phyloP scores from a whole-genome alignment of 2,113 vertebrate genomes.

The Terrapene triunguis region DNA sequence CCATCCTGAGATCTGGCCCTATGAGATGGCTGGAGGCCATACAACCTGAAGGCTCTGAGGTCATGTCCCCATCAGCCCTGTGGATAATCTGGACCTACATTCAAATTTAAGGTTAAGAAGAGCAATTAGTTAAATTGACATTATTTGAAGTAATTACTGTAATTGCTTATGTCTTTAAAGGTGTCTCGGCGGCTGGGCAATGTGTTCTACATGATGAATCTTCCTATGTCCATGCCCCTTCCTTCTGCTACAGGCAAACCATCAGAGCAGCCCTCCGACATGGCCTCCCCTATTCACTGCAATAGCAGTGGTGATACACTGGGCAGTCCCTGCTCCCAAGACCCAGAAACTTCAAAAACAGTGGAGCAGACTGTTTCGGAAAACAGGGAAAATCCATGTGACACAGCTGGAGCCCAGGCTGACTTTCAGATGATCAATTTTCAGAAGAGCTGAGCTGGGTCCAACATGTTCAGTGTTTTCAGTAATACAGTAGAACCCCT shows the following conservation, averaged over 20 bases:
- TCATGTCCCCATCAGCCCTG: background rate
- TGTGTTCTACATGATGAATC: constrained; percentile 87
- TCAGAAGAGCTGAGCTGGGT: constrained; percentile 56
- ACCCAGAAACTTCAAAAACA: constrained; percentile 82
- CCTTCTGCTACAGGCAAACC: constrained; percentile 80
- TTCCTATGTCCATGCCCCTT: constrained; percentile 77
- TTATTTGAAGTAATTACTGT: constrained; percentile 15
- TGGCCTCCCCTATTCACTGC: constrained; percentile 84
- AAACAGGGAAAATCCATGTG: constrained; percentile 78
- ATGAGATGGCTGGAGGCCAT: background rate
- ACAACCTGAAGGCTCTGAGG: background rate
- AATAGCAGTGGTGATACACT: constrained; percentile 82
- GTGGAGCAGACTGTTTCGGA: constrained; percentile 79
- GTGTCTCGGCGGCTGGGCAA: constrained; percentile 89
- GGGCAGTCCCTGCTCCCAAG: constrained; percentile 82
- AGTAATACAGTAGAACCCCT: background rate
- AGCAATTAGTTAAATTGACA: background rate
- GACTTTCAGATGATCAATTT: constrained; percentile 69
- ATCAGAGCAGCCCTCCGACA: constrained; percentile 81
- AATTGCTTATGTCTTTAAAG: constrained; percentile 79
- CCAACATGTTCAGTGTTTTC: background rate
- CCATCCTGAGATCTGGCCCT: background rate
- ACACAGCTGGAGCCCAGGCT: constrained; percentile 72
- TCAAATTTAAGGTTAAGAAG: background rate
- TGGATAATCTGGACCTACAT: background rate